Base-by-base conservation (phyloP, 2,888 invertebrate genomes). In the Thecophora atra region DNA sequence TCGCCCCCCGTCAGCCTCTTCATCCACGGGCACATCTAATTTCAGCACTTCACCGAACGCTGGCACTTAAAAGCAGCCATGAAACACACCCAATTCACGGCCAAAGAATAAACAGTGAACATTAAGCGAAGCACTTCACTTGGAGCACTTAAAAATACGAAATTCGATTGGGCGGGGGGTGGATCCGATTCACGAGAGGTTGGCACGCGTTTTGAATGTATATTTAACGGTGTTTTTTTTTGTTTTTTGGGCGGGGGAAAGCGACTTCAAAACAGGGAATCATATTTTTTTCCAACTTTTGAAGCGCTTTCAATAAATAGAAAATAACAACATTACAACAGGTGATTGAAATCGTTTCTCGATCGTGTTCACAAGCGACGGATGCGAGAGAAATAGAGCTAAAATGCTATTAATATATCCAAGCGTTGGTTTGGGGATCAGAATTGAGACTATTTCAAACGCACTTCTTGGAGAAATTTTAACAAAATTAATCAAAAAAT, bases 281-380 rank as follows among this genome's bases (percentile, higher is more conserved):
- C 47, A 28, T n/a, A 37, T 51, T 65, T 65, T 51, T 26, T 65
- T 51, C 44, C n/a, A 24, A 51, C 28, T 65, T 65, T 26, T 51
- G 65, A 51, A 28, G 51, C 67, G 37, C 71, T 75, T 74, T 71
- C 63, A 73, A 75, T 72, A 74, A 67, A 73, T 71, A 75, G 73
- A 75, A 75, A 75, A 75, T 75, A 75, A 72, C n/a, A n/a, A n/a
- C 69, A 75, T 60, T 72, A 60, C 24, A 72, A 72, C 75, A 75
- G 75, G 75, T 75, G 75, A 75, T 71, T 73, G 72, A 72, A 17
- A 21, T 28, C 30, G 8, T 30, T 37, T 5, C 4, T 17, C 47
- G 47, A 47, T n/a, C 47, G 47, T n/a, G n/a, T 47, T 17, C 47
- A n/a, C 11, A n/a, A 15, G 47, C 15, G n/a, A 5, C 17, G 2